Percentiles rank a stretch among this genome's conserved stretches.
Conservation (phyloP, 1,140 invertebrate genomes). For the Cherax destructor region DNA sequence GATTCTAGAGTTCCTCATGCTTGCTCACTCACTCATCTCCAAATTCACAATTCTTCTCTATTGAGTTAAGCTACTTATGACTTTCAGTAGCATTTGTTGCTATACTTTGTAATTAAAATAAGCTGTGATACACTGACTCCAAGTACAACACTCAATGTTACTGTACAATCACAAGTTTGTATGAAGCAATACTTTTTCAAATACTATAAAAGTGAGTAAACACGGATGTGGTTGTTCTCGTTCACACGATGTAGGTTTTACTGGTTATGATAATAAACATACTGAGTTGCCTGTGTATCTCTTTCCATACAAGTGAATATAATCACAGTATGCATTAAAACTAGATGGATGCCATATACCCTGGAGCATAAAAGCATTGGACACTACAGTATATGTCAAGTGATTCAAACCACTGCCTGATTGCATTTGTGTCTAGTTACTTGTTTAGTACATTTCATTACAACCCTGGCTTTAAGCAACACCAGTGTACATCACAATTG, state of each 20-base stretch:
- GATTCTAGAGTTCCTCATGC: neutral
- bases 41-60: slow-evolving; percentile 18
- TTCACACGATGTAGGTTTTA: slow-evolving; percentile 7
- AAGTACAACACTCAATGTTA: slow-evolving; percentile 43
- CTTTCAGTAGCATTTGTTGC: slow-evolving; percentile 24
- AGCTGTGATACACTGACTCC: slow-evolving; percentile 44
- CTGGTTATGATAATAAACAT: slow-evolving; percentile 1
- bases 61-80: slow-evolving; percentile 31
- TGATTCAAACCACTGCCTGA: no score
- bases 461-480: no score
- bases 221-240: neutral
- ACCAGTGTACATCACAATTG: no score
- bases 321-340: neutral
- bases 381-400: no score
- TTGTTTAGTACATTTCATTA: no score
- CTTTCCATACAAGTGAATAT: neutral
- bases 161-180: slow-evolving; percentile 45
- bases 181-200: slow-evolving; percentile 20
- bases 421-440: no score
- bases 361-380: no score
- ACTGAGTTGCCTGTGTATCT: neutral
- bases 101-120: slow-evolving; percentile 23
- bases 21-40: neutral
- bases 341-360: no score
- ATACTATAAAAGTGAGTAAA: neutral